These are phyloP conservation scores for Macaria liturata DNA, from an alignment of 2,888 invertebrate species.

Conservation along the genomic window DNA sequence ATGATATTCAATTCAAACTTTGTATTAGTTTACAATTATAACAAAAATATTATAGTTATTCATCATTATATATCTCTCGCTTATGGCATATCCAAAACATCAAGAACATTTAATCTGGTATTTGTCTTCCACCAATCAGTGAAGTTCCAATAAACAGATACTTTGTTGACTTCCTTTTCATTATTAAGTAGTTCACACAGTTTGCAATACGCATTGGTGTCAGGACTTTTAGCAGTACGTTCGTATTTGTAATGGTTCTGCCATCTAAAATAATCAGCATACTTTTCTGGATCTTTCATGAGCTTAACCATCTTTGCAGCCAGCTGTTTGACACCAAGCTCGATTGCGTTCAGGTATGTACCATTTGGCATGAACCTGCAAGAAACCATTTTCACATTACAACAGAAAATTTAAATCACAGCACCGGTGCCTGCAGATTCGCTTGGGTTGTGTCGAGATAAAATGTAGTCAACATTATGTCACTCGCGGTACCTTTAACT, in stretches of 20 bases:
- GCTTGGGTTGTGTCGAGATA: no score
- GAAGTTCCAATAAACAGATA: constrained; percentile 29
- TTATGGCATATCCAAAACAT: no score
- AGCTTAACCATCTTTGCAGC: constrained; percentile 40
- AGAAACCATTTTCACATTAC: no score
- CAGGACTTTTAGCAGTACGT: constrained; percentile 31
- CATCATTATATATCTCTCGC: no score
- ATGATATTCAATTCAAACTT: no score
- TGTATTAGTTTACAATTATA: no score
- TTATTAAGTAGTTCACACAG: constrained; percentile 43
- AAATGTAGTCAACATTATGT: no score
- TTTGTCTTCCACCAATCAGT: constrained; percentile 39
- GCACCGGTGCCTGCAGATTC: no score
- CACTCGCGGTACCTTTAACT: no score
- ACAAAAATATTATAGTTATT: no score
- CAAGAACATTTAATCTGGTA: no score
- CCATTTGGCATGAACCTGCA: constrained; percentile 49
- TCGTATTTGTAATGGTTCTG: constrained; percentile 43
- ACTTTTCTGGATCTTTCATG: constrained; percentile 36
- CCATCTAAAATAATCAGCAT: constrained; percentile 45
- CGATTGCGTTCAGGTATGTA: constrained; percentile 40
- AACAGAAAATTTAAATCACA: no score
- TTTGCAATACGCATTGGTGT: constrained; percentile 43
- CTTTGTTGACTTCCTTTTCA: constrained; percentile 18
- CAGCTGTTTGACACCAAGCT: constrained; percentile 31